Evolutionary conservation across 1,140 invertebrate genomes (phyloP).

Genomic region (Nixonia krombeini): DNA sequence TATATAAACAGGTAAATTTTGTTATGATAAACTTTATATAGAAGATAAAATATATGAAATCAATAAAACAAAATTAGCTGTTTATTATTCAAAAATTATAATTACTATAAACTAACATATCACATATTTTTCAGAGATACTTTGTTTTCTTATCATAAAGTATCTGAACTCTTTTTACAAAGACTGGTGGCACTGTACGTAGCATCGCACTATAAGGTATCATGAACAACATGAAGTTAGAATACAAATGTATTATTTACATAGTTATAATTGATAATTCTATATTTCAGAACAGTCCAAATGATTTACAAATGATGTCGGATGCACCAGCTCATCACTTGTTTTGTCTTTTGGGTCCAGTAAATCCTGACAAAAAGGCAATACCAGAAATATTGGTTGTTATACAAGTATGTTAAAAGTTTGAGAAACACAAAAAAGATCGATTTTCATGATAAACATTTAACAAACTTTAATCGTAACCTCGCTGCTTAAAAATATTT

Average conservation of each 20-base stretch:
- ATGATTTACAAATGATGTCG: constrained; percentile 98
- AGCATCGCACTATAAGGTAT: constrained; percentile 96
- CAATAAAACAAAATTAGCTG: too few relatives aligned
- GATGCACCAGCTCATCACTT: constrained; percentile 99
- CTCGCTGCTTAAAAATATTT: too few relatives aligned
- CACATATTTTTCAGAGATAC: constrained; percentile 80
- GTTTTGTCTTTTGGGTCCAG: constrained; percentile 94
- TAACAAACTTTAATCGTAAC: too few relatives aligned
- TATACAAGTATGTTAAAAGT: constrained; percentile 84
- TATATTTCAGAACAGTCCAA: constrained; percentile 89
- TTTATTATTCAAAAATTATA: too few relatives aligned
- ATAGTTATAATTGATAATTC: constrained; percentile 8
- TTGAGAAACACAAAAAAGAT: constrained; percentile 3
- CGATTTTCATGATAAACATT: constrained; percentile 3
- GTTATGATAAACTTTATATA: constrained; percentile 15
- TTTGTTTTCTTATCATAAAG: constrained; percentile 96
- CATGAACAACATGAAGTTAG: constrained; percentile 15
- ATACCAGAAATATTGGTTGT: constrained; percentile 94
- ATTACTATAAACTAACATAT: constrained; percentile 15
- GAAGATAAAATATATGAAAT: too few relatives aligned
- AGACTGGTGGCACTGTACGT: constrained; percentile 94
- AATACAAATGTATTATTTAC: constrained; percentile 11
- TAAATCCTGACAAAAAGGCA: constrained; percentile 77
- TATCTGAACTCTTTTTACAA: constrained; percentile 95
- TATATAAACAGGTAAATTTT: constrained; percentile 77